Base-by-base conservation (phyloP, 2,888 invertebrate genomes). In the Seira ritae region DNA sequence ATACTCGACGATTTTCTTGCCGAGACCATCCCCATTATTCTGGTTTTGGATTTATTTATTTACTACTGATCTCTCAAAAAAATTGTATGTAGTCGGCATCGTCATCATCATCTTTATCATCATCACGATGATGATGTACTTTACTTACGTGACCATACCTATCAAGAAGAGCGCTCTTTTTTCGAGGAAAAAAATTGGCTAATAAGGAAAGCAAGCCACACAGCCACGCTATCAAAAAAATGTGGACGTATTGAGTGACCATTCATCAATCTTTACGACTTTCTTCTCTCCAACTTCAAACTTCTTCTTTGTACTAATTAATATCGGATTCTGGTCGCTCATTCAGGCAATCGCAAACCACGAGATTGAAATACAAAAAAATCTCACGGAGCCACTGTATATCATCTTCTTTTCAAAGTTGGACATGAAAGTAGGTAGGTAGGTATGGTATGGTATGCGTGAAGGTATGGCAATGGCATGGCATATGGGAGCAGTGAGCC, bases 401-500 rank as follows among this genome's bases (percentile, higher is more conserved):
- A 83, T 83, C 83, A 83, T 83, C 77, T 24, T 82, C 77, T 60
- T 72, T 62, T 66, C 65, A n/a, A 17, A 31, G 24, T 42, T 42
- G 46, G 31, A 31, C 3, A 31, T 31, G 31, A 31, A 31, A 31
- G 31, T 4, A 31, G 2, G 31, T 2, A 31, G 31, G 31, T 31
- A 31, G 8, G 31, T 31, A 2, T 31, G 31, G 31, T 4, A 31
- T 31, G 31, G 31, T 31, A 31, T 78, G 50, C 83, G 78, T 78
- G 78, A 83, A 70, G 75, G 67, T 19, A 75, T 68, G 31, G 31
- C 31, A 31, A 4, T 31, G 71, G 78, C 62, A 70, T 78, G 83
- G 83, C 83, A 78, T 78, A 83, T 83, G 83, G 83, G 83, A 83
- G 83, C 83, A 83, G 83, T 83, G 83, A 83, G 83, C 83, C 83